phyloP scores from a whole-genome alignment of 2,113 vertebrate species.

The Garra rufa region DNA sequence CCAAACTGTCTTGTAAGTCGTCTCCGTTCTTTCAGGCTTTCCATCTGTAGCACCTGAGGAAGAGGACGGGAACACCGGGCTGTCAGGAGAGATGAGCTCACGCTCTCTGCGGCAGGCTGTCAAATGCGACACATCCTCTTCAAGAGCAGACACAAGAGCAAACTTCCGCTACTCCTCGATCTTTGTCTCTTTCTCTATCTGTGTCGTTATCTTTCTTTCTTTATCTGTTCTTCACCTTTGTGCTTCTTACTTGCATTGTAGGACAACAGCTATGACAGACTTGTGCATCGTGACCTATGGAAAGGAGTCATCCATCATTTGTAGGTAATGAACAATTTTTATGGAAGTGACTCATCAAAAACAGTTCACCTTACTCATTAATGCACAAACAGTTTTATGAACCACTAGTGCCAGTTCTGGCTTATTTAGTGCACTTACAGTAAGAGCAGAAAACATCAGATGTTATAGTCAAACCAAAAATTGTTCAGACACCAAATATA shows the following conservation, averaged over 20 bases:
- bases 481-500: too few relatives aligned
- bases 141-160: conserved; percentile 41
- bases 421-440: neutral
- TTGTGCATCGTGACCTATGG: neutral
- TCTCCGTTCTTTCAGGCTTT: conserved; percentile 58
- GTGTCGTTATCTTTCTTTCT: neutral
- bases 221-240: neutral
- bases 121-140: conserved; percentile 55
- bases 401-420: too few relatives aligned
- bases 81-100: conserved; percentile 60
- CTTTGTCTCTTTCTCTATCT: conserved; percentile 16
- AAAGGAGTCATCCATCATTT: neutral
- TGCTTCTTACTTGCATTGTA: neutral
- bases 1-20: conserved; percentile 65
- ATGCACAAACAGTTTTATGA: neutral
- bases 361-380: neutral
- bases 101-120: conserved; percentile 53
- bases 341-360: neutral
- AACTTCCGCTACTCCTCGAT: conserved; percentile 44
- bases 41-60: conserved; percentile 65
- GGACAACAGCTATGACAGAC: neutral
- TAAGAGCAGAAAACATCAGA: neutral
- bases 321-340: neutral
- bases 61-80: conserved; percentile 52
- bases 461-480: too few relatives aligned